Evolutionary conservation across 2,797 vertebrate species (phyloP).

Genomic region (Urosaurus nigricauda): DNA sequence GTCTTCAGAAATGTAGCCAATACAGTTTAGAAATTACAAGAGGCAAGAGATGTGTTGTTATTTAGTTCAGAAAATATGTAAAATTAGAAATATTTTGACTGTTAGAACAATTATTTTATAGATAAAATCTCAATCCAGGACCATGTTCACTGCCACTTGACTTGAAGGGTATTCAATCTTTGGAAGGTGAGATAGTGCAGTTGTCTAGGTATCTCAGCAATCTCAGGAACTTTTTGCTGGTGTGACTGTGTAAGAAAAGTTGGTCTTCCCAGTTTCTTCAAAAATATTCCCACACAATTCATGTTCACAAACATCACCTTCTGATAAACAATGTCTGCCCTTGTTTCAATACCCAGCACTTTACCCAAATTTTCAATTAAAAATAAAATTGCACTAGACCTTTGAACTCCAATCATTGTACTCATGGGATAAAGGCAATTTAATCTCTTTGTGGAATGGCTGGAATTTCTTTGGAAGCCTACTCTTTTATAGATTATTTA

Average conservation of each 20-base stretch:
- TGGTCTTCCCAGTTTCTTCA: no score
- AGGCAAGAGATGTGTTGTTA: not conserved
- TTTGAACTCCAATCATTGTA: constrained; percentile 62
- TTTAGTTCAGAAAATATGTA: not conserved
- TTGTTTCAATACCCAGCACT: constrained; percentile 66
- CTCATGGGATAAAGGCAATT: constrained; percentile 58
- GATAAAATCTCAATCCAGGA: no score
- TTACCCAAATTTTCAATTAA: constrained; percentile 67
- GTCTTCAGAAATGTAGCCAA: no score
- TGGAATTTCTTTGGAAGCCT: constrained; percentile 53
- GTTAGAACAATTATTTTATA: not conserved
- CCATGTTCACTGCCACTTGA: not conserved
- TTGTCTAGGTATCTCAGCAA: no score
- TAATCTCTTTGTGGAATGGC: constrained; percentile 57
- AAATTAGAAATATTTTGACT: not conserved
- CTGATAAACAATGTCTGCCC: constrained; percentile 4
- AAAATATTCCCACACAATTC: no score
- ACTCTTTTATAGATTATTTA: constrained; percentile 34
- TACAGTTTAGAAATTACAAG: not conserved
- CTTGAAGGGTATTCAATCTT: not conserved
- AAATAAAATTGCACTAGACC: constrained; percentile 69
- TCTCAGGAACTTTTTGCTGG: no score
- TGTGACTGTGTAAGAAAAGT: no score
- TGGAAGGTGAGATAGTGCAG: not conserved
- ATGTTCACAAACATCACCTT: no score